A percentile compares a stretch with the other conserved stretches of the same genome.
Evolutionary conservation across 2,797 vertebrate species (phyloP).

Genomic region (Corythornis leucogaster): DNA sequence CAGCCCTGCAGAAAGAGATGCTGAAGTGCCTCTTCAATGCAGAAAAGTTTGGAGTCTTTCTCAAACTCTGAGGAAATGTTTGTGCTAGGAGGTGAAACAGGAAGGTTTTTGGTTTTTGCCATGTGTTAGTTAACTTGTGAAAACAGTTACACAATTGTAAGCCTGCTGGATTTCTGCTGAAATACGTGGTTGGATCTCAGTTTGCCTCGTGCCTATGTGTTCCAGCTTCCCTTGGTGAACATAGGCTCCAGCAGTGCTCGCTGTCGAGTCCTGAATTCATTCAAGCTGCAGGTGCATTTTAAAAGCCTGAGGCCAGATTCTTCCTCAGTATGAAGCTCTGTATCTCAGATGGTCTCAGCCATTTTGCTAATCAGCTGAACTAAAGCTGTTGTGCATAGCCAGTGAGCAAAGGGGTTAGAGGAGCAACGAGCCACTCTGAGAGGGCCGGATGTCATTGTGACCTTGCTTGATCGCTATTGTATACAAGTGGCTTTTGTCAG

Average conservation of each 20-base stretch:
- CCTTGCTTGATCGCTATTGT: background rate
- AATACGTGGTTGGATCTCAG: background rate
- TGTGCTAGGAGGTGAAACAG: background rate
- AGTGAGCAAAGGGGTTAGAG: background rate
- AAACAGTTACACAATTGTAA: background rate
- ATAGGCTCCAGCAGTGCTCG: background rate
- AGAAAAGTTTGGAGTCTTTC: background rate
- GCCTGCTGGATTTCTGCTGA: background rate
- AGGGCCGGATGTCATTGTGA: slow-evolving; percentile 16
- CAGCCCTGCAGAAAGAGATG: background rate
- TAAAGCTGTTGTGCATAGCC: background rate
- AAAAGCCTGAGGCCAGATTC: background rate
- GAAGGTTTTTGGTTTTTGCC: background rate
- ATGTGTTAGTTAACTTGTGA: background rate
- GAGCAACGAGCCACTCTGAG: background rate
- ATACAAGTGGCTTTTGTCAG: slow-evolving; percentile 12
- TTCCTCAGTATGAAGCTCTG: background rate
- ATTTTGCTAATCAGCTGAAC: too few species aligned
- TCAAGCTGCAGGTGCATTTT: background rate
- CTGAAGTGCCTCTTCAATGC: background rate
- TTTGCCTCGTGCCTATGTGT: background rate
- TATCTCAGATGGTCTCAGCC: background rate
- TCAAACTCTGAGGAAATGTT: background rate
- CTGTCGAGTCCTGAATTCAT: background rate
- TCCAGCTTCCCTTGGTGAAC: background rate